Evolutionary conservation across 2,113 vertebrate genomes (phyloP).

Genomic region (Hydrochoerus hydrochaeris): DNA sequence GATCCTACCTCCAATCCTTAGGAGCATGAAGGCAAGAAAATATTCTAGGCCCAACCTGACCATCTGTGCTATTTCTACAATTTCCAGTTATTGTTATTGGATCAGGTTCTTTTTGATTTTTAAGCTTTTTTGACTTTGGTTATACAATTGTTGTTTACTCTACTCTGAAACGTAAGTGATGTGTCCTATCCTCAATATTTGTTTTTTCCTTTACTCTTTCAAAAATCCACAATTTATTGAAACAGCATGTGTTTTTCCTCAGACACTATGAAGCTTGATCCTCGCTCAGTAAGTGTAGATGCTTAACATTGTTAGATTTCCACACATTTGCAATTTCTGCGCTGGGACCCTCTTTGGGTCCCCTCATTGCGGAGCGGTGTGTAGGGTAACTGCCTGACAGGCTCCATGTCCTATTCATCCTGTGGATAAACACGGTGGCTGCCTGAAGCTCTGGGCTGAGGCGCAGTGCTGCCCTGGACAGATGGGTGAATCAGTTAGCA

Average conservation of each 20-base stretch:
- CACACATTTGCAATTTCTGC: not conserved
- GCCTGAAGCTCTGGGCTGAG: not conserved
- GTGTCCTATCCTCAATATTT: not conserved
- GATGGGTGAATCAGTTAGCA: not conserved
- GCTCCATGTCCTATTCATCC: not conserved
- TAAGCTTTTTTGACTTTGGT: not conserved
- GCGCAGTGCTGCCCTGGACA: not conserved
- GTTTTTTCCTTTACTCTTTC: not conserved
- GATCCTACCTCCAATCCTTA: not conserved
- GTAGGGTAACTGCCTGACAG: not conserved
- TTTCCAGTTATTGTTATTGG: not conserved
- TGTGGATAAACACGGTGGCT: not conserved
- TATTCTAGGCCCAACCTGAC: not conserved
- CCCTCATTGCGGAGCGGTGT: not conserved
- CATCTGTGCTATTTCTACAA: not conserved
- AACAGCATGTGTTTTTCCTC: not conserved
- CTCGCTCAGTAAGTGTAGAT: not conserved
- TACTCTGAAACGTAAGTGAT: not conserved
- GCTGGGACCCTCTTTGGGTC: not conserved
- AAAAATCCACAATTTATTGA: slow-evolving; percentile 16
- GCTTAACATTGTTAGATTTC: not conserved
- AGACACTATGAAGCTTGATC: not conserved
- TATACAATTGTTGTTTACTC: not conserved
- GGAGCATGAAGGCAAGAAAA: not conserved
- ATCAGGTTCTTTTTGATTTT: not conserved